A percentile compares a stretch with the other conserved stretches of the same genome.
phyloP scores from a whole-genome alignment of 2,888 invertebrate genomes.

The Pasiphila rectangulata region DNA sequence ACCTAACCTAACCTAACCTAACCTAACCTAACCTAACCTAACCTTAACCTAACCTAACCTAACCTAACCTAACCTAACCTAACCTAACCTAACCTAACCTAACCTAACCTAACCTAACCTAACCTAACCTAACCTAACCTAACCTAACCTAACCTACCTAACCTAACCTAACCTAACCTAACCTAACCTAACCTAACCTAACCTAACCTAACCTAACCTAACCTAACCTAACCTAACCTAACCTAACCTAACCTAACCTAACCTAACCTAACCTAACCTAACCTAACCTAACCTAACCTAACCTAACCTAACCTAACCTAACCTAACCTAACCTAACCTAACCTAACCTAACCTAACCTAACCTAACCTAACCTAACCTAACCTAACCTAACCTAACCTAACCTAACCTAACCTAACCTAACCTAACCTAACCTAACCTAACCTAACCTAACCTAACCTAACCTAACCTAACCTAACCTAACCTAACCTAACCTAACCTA shows the following conservation, averaged over 20 bases:
- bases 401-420: constrained; percentile 32
- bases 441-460: constrained; percentile 23
- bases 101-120: constrained; percentile 17
- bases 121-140: constrained; percentile 23
- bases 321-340: constrained; percentile 32
- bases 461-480: constrained; percentile 25
- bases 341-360: constrained; percentile 35
- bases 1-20: constrained; percentile 34
- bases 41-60: constrained; percentile 32
- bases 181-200: constrained; percentile 24
- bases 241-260: constrained; percentile 30
- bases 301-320: constrained; percentile 29
- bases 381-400: constrained; percentile 31
- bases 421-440: constrained; percentile 31
- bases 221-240: constrained; percentile 25
- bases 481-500: constrained; percentile 30
- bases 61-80: constrained; percentile 23
- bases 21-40: constrained; percentile 30
- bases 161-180: constrained; percentile 24
- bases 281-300: constrained; percentile 32
- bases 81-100: constrained; percentile 25
- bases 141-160: constrained; percentile 16
- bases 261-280: constrained; percentile 30
- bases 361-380: constrained; percentile 32
- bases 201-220: constrained; percentile 26